Base-by-base conservation (phyloP, 1,140 invertebrate genomes). In the Caligus rogercresseyi region DNA sequence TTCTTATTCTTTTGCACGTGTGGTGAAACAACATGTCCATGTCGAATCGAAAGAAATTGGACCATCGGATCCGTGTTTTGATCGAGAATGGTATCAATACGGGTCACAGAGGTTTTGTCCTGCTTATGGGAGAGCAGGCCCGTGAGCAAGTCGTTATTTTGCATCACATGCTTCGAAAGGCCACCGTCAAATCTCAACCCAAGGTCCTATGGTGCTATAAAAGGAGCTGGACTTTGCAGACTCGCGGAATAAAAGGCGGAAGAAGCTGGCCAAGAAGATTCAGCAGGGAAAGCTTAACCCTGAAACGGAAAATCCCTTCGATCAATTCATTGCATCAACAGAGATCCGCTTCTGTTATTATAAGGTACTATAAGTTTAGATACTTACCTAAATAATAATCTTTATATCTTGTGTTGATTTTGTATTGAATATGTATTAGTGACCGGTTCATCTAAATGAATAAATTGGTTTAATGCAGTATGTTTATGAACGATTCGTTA, bases 161-260 rank as follows among this genome's bases (percentile, higher is more conserved):
- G 0, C 93, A 98, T 78, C 91, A 99, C 70, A 96, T 99, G 81
- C 75, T 98, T 23, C 84, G 89, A 0, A 98, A 98, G 76, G 86
- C 92, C 3, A 81, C 83, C 61, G 83, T 97, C 0, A 92, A 92
- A 76, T 81, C 90, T 0, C 79, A 92, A 63, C 94, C 95, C 11
- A 83, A 81, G 43, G 89, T 98, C 0, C 73, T 99, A 18, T 99
- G 96, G 96, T 98, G 95, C 72, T 98, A 98, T 72, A 98, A 98
- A 98, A 90, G 70, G 86, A 92, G 76, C 76, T 98, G 70, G 83
- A 90, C 69, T 89, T 98, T 68, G 94, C 84, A 72, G 87, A 84
- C 83, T 86, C 76, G 43, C 52, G 89, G 2, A 89, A 93, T 69
- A 98, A 98, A 74, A 79, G 86, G 65, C 92, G 91, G 76, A 90